Base-by-base conservation (phyloP, 2,797 vertebrate genomes). In the Bradypodion pumilum region DNA sequence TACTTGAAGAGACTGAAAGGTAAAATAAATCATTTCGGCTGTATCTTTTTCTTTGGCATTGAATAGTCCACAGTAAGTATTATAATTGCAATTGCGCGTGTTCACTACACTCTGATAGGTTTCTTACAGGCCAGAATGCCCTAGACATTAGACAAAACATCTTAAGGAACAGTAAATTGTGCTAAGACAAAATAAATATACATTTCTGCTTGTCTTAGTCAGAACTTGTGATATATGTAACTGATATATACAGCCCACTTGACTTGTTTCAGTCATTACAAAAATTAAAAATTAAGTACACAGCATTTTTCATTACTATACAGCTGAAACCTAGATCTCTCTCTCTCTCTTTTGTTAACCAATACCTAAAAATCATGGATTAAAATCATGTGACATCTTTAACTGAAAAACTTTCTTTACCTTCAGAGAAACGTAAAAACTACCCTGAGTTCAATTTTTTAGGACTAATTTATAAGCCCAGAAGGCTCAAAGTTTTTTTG, bases 1-100 rank as follows among this genome's bases (percentile, higher is more conserved):
- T 97, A 98, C 92, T 97, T 99, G 88, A 99, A 98, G 94, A 97
- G 98, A 91, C 96, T 99, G 89, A 99, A 99, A 98, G 98, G 98
- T 99, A 95, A 93, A 90, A 89, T 95, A 89, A 90, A 91, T 92
- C 62, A 75, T 94, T 94, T 89, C 83, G 86, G 80, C 92, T 87
- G 3, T 92, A 72, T 86, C 82, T 93, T 2, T 81, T 85, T 88
- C 82, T 32, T 79, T 88, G 78, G 86, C 46, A 60, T 85, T 0
- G 1, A 0, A 2, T 85, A 85, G 85, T 80, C 86, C 81, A 32
- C 13, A 78, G 9, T 89, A 90, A 76, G 3, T 87, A 19, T 83
- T 35, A 42, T 88, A n/a, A 29, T 2, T 88, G 32, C 37, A 88
- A 13, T 7, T 90, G 16, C 12, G 77, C 27, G 81, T 25, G n/a